These are phyloP conservation scores for Apotomis turbidana DNA, from an alignment of 2,888 invertebrate species.

Conservation along the genomic window DNA sequence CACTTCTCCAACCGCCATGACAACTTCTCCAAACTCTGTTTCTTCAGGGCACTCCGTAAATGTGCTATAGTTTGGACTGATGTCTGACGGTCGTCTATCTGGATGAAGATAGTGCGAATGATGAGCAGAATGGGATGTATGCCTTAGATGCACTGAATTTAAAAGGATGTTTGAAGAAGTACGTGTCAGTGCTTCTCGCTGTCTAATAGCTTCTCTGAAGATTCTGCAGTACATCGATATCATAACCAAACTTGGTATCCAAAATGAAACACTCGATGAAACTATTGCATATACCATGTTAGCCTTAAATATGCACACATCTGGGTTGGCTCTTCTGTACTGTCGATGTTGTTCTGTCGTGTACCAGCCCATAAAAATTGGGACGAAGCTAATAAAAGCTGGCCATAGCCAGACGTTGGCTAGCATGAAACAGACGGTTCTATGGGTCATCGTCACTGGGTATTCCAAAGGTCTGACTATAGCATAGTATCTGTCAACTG, in stretches of 20 bases:
- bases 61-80: conserved; percentile 80
- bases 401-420: conserved; percentile 96
- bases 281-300: conserved; percentile 94
- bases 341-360: conserved; percentile 92
- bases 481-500: conserved; percentile 95
- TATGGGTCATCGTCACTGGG: conserved; percentile 94
- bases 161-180: conserved; percentile 94
- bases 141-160: conserved; percentile 92
- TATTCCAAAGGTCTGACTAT: conserved; percentile 96
- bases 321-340: conserved; percentile 86
- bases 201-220: conserved; percentile 91
- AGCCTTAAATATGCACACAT: conserved; percentile 92
- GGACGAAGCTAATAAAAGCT: conserved; percentile 95
- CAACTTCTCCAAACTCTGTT: conserved; percentile 73
- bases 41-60: conserved; percentile 80
- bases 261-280: conserved; percentile 95
- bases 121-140: conserved; percentile 88
- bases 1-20: conserved; percentile 74
- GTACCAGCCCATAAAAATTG: conserved; percentile 98
- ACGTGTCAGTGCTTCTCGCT: conserved; percentile 91
- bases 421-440: conserved; percentile 91
- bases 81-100: conserved; percentile 76
- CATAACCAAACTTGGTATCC: conserved; percentile 97
- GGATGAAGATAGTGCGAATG: conserved; percentile 82
- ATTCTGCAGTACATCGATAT: conserved; percentile 95